These are phyloP conservation scores for Gavialis gangeticus DNA, from an alignment of 2,113 vertebrate species.

Conservation along the genomic window DNA sequence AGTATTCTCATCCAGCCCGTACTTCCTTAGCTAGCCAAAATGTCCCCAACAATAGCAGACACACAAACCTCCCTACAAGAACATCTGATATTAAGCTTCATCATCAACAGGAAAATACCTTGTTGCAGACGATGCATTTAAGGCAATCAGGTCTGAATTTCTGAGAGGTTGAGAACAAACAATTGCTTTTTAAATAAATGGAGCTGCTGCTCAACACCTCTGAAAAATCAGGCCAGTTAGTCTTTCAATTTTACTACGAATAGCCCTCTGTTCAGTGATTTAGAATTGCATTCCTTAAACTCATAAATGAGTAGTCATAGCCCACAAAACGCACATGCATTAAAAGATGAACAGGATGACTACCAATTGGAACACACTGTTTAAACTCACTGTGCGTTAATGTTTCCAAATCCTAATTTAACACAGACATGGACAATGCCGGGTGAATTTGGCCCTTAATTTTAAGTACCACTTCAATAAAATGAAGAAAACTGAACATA, in stretches of 20 bases:
- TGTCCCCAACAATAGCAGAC: no score
- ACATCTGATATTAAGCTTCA: not conserved
- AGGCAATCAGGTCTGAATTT: not conserved
- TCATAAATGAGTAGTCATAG: slow-evolving; percentile 2
- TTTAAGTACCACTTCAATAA: slow-evolving; percentile 28
- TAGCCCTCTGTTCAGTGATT: not conserved
- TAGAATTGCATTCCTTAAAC: not conserved
- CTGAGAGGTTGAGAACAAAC: not conserved
- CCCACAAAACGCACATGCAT: slow-evolving; percentile 44
- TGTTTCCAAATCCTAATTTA: slow-evolving; percentile 15
- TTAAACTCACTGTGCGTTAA: not conserved
- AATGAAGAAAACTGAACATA: slow-evolving; percentile 27
- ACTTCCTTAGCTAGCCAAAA: no score
- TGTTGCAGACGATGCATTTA: not conserved
- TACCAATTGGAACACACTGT: slow-evolving; percentile 9
- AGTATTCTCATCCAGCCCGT: no score
- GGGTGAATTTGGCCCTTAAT: not conserved
- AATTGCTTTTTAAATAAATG: not conserved
- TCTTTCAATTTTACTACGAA: not conserved
- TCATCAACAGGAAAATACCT: not conserved
- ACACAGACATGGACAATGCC: slow-evolving; percentile 31
- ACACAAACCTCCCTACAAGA: no score
- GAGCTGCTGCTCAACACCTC: not conserved
- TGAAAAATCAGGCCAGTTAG: not conserved
- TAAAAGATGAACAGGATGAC: not conserved